phyloP scores from a whole-genome alignment of 2,888 invertebrate genomes.

The Hydraecia micacea region DNA sequence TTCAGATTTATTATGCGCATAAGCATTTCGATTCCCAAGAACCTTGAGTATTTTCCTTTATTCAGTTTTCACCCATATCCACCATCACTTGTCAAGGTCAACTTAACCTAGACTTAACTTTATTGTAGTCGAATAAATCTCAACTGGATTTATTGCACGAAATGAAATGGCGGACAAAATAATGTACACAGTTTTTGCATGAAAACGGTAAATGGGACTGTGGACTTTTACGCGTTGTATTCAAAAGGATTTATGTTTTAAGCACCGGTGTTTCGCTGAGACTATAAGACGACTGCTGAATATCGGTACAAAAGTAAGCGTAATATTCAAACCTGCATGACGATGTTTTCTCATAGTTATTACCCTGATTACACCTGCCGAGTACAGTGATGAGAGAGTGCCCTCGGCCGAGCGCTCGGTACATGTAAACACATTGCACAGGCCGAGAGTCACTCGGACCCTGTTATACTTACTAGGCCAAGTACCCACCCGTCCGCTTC shows the following conservation, averaged over 20 bases:
- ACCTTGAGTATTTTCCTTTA: conserved; percentile 4
- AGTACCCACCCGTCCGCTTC: too few species aligned
- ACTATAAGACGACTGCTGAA: not conserved
- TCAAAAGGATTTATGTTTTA: conserved; percentile 47
- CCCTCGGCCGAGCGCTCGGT: too few species aligned
- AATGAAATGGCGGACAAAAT: conserved; percentile 61
- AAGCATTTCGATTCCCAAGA: not conserved
- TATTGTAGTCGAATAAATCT: conserved; percentile 64
- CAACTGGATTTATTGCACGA: conserved; percentile 47
- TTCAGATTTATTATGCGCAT: conserved; percentile 9
- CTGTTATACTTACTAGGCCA: too few species aligned
- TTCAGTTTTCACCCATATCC: conserved; percentile 9
- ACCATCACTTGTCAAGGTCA: conserved; percentile 24
- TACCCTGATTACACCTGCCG: too few species aligned
- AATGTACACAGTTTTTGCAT: conserved; percentile 42
- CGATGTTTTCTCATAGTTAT: not conserved
- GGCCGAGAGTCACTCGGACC: too few species aligned
- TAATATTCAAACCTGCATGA: not conserved
- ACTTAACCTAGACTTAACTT: conserved; percentile 34
- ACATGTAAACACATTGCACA: too few species aligned
- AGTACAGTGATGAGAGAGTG: too few species aligned
- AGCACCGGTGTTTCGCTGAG: conserved; percentile 1
- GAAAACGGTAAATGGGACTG: conserved; percentile 42
- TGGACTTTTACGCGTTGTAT: conserved; percentile 46
- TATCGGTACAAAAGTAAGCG: not conserved